Conservation (phyloP, 2,888 invertebrate species). For the Apodemia zela region DNA sequence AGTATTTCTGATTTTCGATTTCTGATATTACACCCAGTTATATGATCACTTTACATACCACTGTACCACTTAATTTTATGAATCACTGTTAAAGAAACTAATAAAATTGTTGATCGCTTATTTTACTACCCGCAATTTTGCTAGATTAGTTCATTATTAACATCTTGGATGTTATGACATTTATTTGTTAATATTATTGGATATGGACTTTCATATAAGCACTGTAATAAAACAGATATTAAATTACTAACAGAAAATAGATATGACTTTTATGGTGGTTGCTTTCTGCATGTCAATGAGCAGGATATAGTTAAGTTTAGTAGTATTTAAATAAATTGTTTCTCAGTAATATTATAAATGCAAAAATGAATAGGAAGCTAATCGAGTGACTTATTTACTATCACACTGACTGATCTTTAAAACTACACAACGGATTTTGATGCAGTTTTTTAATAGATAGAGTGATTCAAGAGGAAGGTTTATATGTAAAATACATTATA, state of each 20-base stretch:
- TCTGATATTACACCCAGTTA: neutral
- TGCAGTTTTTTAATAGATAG: too few relatives aligned
- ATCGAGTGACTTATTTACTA: too few relatives aligned
- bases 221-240: conserved; percentile 5
- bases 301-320: neutral
- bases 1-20: too few relatives aligned
- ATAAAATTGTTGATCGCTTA: neutral
- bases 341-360: neutral
- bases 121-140: neutral
- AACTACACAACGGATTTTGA: too few relatives aligned
- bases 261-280: neutral
- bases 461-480: too few relatives aligned
- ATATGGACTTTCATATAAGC: neutral
- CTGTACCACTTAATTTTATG: neutral
- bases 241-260: conserved; percentile 6
- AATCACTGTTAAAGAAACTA: neutral
- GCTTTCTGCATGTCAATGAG: neutral
- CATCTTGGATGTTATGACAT: neutral
- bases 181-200: conserved; percentile 4
- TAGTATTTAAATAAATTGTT: neutral
- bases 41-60: neutral
- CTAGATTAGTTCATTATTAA: neutral
- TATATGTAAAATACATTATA: too few relatives aligned
- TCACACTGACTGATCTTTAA: too few relatives aligned
- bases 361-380: neutral